Evolutionary conservation across 2,888 invertebrate genomes (phyloP).

Genomic region (Anoplius nigerrimus): DNA sequence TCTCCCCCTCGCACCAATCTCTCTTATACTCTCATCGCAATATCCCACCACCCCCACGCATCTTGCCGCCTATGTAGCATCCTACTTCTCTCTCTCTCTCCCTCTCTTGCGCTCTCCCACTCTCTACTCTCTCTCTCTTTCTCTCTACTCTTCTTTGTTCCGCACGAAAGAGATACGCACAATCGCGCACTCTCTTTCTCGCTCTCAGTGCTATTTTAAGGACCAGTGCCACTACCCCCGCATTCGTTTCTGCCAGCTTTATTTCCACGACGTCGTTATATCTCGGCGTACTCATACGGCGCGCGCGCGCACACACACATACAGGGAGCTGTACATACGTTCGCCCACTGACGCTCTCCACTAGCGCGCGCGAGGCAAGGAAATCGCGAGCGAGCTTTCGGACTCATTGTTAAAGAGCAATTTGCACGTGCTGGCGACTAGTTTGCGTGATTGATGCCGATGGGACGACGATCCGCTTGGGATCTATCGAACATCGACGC

Average conservation of each 20-base stretch:
- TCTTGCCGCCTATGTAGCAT: background rate
- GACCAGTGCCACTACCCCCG: slow-evolving; percentile 38
- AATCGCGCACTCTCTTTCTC: slow-evolving; percentile 30
- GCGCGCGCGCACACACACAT: no score
- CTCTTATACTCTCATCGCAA: background rate
- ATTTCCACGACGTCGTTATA: slow-evolving; percentile 37
- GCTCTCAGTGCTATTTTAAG: slow-evolving; percentile 47
- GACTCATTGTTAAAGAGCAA: no score
- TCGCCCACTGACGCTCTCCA: no score
- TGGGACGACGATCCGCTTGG: no score
- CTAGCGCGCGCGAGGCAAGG: no score
- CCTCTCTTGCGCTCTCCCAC: background rate
- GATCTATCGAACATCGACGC: no score
- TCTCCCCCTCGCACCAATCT: background rate
- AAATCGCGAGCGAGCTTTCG: no score
- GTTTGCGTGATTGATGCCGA: no score
- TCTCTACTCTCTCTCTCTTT: background rate
- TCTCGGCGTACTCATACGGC: slow-evolving; percentile 1
- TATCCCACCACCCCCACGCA: background rate
- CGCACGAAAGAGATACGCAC: slow-evolving; percentile 37
- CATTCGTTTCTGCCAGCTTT: slow-evolving; percentile 44
- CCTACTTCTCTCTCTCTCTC: background rate
- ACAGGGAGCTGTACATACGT: no score
- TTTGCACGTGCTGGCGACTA: no score
- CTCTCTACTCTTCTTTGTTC: slow-evolving; percentile 40